These are phyloP conservation scores for Ceratoteleas bidentatus DNA, from an alignment of 1,140 invertebrate genomes.

Conservation along the genomic window DNA sequence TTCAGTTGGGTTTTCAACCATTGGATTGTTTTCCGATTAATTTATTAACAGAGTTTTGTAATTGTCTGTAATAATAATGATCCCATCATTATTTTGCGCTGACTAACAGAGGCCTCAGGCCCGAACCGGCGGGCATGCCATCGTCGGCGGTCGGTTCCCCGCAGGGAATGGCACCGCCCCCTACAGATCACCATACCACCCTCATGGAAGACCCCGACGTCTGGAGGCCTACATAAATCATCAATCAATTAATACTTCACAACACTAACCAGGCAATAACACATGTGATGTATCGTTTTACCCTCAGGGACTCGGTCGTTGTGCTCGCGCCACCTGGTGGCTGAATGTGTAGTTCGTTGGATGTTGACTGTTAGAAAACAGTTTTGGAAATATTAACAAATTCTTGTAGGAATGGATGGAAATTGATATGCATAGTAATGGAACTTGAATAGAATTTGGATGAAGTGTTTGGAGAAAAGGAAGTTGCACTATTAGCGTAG, in stretches of 20 bases:
- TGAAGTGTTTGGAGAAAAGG: no score
- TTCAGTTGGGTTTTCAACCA: no score
- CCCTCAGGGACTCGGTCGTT: neutral
- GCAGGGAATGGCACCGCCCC: constrained; percentile 84
- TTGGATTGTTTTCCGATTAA: no score
- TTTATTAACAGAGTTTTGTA: neutral
- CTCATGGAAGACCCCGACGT: constrained; percentile 94
- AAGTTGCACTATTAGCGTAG: no score
- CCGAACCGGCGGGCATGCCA: constrained; percentile 91
- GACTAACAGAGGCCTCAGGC: constrained; percentile 87
- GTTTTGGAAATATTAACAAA: no score
- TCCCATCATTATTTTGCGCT: constrained; percentile 57
- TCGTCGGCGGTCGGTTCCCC: constrained; percentile 84
- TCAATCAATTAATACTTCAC: constrained; percentile 79
- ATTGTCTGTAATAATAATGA: constrained; percentile 3
- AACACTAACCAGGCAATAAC: constrained; percentile 81
- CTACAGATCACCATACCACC: constrained; percentile 87
- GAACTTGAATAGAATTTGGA: no score
- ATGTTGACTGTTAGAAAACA: no score
- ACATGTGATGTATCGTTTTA: constrained; percentile 66
- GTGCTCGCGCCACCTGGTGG: neutral
- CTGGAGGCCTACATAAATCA: constrained; percentile 92
- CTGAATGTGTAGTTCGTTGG: neutral
- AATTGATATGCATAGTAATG: no score
- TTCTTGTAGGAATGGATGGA: no score